phyloP scores from a whole-genome alignment of 2,888 invertebrate genomes.

The Plebejus argus region DNA sequence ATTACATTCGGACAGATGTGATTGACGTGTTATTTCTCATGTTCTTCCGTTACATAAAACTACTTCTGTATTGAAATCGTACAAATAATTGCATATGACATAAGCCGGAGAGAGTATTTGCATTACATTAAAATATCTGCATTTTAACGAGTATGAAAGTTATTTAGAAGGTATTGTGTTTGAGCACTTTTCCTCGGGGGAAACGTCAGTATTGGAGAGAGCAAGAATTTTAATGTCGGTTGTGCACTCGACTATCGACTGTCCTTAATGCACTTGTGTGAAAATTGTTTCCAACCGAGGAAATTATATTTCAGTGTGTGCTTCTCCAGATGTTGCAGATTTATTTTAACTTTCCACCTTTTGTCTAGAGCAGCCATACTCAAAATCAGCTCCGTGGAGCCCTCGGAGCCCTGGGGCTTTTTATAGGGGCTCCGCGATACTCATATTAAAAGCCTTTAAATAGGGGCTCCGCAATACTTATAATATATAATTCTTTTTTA shows the following conservation, averaged over 20 bases:
- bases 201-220: slow-evolving; percentile 51
- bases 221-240: slow-evolving; percentile 47
- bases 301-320: no score
- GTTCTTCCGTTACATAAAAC: neutral
- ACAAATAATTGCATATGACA: slow-evolving; percentile 20
- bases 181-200: slow-evolving; percentile 48
- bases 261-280: slow-evolving; percentile 2
- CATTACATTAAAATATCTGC: slow-evolving; percentile 32
- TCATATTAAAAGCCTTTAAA: no score
- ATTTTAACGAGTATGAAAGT: slow-evolving; percentile 25
- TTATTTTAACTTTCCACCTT: no score
- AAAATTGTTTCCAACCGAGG: neutral
- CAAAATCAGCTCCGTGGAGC: no score
- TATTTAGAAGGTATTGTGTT: slow-evolving; percentile 33
- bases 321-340: no score
- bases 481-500: no score
- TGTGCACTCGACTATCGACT: neutral
- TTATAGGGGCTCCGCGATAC: no score
- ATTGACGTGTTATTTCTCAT: slow-evolving; percentile 6
- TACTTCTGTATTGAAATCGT: slow-evolving; percentile 15
- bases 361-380: no score
- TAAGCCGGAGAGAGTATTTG: slow-evolving; percentile 20
- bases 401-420: no score
- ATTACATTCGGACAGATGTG: neutral
- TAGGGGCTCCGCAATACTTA: no score